Conservation (phyloP, 2,888 invertebrate species). For the Apantesis nais region DNA sequence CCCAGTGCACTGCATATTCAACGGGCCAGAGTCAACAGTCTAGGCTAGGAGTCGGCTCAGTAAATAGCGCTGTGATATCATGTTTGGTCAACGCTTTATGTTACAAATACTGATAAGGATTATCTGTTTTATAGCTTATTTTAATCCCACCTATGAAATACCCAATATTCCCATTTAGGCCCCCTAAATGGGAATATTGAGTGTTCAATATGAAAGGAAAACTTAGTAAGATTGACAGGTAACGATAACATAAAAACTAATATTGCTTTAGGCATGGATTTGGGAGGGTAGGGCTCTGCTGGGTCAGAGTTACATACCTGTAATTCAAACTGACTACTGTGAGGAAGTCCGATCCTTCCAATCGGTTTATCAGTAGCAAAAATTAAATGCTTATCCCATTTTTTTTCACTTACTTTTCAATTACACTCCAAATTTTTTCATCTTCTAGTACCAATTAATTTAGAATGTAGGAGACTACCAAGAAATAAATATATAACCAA, state of each 20-base stretch:
- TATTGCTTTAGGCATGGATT: too few relatives aligned
- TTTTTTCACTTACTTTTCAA: too few relatives aligned
- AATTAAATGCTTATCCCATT: not conserved
- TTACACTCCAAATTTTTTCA: too few relatives aligned
- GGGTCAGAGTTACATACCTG: too few relatives aligned
- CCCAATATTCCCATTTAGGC: too few relatives aligned
- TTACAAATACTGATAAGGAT: not conserved
- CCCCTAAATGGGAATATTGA: not conserved
- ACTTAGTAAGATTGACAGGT: not conserved
- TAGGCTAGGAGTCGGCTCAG: constrained; percentile 36
- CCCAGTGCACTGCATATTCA: constrained; percentile 82
- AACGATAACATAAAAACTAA: not conserved
- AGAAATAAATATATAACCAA: too few relatives aligned
- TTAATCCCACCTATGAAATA: not conserved
- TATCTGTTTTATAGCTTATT: not conserved
- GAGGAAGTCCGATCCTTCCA: not conserved
- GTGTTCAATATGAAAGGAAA: not conserved
- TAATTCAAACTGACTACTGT: not conserved
- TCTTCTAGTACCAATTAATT: too few relatives aligned
- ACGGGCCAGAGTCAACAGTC: constrained; percentile 70
- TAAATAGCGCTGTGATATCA: not conserved
- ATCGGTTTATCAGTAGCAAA: not conserved
- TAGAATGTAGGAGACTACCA: too few relatives aligned
- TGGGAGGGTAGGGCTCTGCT: too few relatives aligned
- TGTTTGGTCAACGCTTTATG: not conserved